Base-by-base conservation (phyloP, 2,888 invertebrate species). In the Gnatocerus cornutus region DNA sequence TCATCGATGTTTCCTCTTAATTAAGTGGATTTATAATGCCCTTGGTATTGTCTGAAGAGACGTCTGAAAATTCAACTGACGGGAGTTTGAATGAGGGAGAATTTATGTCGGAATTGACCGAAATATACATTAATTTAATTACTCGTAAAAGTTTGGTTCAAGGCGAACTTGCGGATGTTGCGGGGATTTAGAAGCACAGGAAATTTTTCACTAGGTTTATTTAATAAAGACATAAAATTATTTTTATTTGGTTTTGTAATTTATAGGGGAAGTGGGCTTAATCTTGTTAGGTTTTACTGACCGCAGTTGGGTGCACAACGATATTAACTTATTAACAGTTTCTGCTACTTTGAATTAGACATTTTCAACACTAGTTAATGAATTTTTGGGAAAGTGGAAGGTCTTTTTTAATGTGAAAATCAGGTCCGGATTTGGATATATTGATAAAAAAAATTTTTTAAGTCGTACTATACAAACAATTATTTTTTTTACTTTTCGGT, bases 1-100 rank as follows among this genome's bases (percentile, higher is more conserved):
- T 62, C 62, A 62, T 62, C 14, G 50, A 48, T 16, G 41, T 43
- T 61, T 61, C 27, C 27, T 62, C 62, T 62, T 62, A 61, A 62
- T 62, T 62, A 62, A 50, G 27, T 62, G 37, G 12, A 62, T 62
- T 62, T 62, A 62, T 56, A 16, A 21, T 61, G 45, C 59, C 29
- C 56, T 13, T n/a, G n/a, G n/a, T 27, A 58, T 58, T 58, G 56
- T 58, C 14, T 52, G 30, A 30, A 13, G 12, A 43, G n/a, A 43
- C 10, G 13, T 12, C 43, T 10, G 13, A 43, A n/a, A 10, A 43
- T 43, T 13, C 12, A 3, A 43, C 43, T 43, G 43, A 43, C 43
- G 10, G 3, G 43, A 12, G 10, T 12, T 43, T 43, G 7, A 10
- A 1, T 6, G 12, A 43, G 30, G 30, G 30, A 52, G 30, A 30